These are phyloP conservation scores for Ictalurus punctatus DNA, from an alignment of 2,113 vertebrate species.

Conservation along the genomic window DNA sequence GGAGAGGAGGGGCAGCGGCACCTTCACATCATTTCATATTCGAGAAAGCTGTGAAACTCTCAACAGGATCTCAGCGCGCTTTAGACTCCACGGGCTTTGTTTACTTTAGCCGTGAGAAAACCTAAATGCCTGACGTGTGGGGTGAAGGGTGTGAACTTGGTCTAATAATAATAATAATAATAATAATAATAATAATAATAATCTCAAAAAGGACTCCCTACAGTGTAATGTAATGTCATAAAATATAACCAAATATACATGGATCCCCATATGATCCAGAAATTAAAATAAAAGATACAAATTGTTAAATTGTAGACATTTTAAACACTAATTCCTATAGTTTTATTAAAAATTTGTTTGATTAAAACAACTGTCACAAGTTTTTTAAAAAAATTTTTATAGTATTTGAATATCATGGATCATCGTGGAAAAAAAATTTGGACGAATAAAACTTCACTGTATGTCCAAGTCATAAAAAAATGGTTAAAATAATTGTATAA, in stretches of 20 bases:
- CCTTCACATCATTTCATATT: conserved; percentile 40
- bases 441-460: neutral
- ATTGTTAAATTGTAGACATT: neutral
- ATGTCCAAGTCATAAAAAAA: neutral
- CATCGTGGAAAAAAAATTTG: neutral
- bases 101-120: neutral
- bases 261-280: neutral
- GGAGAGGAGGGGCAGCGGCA: conserved; percentile 29
- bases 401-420: neutral
- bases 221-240: neutral
- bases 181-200: neutral
- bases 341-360: too few relatives aligned
- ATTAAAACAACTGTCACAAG: too few relatives aligned
- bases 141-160: conserved; percentile 34
- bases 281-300: neutral
- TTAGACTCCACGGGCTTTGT: conserved; percentile 21
- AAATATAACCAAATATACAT: neutral
- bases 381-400: too few relatives aligned
- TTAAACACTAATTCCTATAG: neutral
- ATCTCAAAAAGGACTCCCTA: neutral
- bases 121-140: conserved; percentile 10
- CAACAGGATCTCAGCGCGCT: conserved; percentile 23
- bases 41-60: conserved; percentile 46
- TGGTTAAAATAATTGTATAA: neutral
- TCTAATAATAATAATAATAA: conserved; percentile 8